Conservation (phyloP, 2,113 vertebrate species). For the Tonatia bakeri region DNA sequence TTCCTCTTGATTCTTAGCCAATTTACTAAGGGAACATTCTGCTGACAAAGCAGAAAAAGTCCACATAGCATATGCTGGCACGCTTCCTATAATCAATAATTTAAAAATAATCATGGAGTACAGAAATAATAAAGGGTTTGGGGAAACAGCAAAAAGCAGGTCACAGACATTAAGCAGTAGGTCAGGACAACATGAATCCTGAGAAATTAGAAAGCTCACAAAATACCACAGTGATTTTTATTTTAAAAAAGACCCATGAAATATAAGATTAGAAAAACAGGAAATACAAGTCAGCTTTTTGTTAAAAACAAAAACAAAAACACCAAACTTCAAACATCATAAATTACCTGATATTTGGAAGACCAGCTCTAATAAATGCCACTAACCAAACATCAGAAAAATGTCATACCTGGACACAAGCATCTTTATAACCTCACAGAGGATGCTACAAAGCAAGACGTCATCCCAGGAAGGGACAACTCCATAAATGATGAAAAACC, state of each 20-base stretch:
- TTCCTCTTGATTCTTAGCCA: slow-evolving; percentile 34
- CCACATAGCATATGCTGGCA: neutral
- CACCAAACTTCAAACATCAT: slow-evolving; percentile 12
- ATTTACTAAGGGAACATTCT: slow-evolving; percentile 46
- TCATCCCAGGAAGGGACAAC: slow-evolving; percentile 19
- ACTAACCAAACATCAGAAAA: neutral
- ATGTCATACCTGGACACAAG: neutral
- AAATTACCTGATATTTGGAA: neutral
- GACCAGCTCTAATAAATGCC: slow-evolving; percentile 1
- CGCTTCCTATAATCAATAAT: slow-evolving; percentile 38
- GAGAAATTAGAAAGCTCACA: slow-evolving; percentile 35
- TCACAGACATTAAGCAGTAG: slow-evolving; percentile 5
- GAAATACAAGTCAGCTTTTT: neutral
- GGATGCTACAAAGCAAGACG: neutral
- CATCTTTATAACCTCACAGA: neutral
- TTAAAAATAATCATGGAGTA: slow-evolving; percentile 46
- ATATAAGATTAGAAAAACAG: slow-evolving; percentile 26
- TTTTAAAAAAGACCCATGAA: neutral
- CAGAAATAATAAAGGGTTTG: slow-evolving; percentile 30
- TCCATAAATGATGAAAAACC: neutral
- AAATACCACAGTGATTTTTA: neutral
- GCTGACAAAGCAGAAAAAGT: slow-evolving; percentile 48
- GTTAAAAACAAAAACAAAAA: neutral
- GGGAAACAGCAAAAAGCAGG: slow-evolving; percentile 30
- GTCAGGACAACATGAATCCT: neutral